A percentile compares a stretch with the other conserved stretches of the same genome.
Evolutionary conservation across 2,888 invertebrate species (phyloP).

Genomic region (Biston betularia): DNA sequence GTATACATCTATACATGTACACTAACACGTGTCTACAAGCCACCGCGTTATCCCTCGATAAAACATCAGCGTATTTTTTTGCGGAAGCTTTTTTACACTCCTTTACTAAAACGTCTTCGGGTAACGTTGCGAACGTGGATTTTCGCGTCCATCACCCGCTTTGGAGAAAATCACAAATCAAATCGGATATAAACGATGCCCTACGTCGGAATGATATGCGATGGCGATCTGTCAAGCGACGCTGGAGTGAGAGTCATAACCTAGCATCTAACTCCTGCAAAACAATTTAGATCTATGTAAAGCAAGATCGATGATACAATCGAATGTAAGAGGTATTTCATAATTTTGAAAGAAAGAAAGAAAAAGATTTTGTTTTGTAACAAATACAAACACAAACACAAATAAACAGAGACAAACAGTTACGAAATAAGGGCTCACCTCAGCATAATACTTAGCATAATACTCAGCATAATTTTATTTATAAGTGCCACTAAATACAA

Average conservation of each 20-base stretch:
- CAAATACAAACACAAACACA: no score
- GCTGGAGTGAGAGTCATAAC: neutral
- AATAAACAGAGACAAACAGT: no score
- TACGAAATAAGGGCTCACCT: no score
- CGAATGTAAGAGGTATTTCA: no score
- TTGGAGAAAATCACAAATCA: slow-evolving; percentile 34
- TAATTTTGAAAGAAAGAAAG: no score
- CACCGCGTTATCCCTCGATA: slow-evolving; percentile 36
- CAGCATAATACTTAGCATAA: no score
- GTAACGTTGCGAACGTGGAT: slow-evolving; percentile 30
- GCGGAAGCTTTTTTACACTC: slow-evolving; percentile 35
- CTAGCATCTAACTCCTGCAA: slow-evolving; percentile 3
- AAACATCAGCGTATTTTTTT: slow-evolving; percentile 39
- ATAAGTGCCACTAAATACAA: no score
- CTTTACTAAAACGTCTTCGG: slow-evolving; percentile 33
- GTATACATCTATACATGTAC: slow-evolving; percentile 1
- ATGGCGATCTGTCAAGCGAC: slow-evolving; percentile 23
- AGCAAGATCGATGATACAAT: no score
- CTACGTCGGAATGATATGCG: slow-evolving; percentile 20
- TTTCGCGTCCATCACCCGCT: slow-evolving; percentile 31
- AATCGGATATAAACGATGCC: slow-evolving; percentile 28
- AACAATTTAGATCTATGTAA: no score
- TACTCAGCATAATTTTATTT: no score
- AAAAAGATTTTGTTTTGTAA: no score
- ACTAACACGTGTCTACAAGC: slow-evolving; percentile 24